Conservation (phyloP, 1,140 invertebrate genomes). For the Brachionus koreanus region DNA sequence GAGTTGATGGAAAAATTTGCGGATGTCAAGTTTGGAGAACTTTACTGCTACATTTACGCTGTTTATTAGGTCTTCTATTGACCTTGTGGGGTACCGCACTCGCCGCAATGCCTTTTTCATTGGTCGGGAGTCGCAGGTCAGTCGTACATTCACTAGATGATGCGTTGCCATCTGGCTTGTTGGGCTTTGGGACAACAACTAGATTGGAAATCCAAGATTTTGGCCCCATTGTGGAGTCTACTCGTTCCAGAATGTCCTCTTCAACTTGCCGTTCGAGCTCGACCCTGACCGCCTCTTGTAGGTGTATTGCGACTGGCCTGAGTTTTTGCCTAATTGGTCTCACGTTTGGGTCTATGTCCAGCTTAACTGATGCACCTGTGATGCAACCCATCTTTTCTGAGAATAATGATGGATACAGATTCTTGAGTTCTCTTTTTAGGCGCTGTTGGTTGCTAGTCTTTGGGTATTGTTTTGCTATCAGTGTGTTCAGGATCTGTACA, state of each 20-base stretch:
- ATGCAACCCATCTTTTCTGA: not conserved
- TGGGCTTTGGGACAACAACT: not conserved
- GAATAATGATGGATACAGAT: not conserved
- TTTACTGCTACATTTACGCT: not conserved
- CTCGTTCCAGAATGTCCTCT: not conserved
- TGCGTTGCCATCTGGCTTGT: not conserved
- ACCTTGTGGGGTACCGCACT: not conserved
- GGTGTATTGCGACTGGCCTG: not conserved
- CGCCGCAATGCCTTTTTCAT: not conserved
- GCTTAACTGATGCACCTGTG: not conserved
- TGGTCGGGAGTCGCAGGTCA: not conserved
- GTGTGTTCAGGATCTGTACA: not conserved
- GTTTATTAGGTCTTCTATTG: not conserved
- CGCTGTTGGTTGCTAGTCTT: not conserved
- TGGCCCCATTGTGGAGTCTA: not conserved
- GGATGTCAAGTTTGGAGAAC: slow-evolving; percentile 16
- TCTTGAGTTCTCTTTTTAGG: not conserved
- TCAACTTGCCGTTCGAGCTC: not conserved
- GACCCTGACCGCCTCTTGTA: not conserved
- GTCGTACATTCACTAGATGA: not conserved
- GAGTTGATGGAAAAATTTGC: slow-evolving; percentile 6
- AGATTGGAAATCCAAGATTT: not conserved
- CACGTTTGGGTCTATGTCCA: not conserved
- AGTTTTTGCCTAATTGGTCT: not conserved
- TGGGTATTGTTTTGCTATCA: not conserved